Evolutionary conservation across 2,797 vertebrate genomes (phyloP), one percentile per base, ranked within the genome.

Genomic region (Clangula hyemalis): DNA sequence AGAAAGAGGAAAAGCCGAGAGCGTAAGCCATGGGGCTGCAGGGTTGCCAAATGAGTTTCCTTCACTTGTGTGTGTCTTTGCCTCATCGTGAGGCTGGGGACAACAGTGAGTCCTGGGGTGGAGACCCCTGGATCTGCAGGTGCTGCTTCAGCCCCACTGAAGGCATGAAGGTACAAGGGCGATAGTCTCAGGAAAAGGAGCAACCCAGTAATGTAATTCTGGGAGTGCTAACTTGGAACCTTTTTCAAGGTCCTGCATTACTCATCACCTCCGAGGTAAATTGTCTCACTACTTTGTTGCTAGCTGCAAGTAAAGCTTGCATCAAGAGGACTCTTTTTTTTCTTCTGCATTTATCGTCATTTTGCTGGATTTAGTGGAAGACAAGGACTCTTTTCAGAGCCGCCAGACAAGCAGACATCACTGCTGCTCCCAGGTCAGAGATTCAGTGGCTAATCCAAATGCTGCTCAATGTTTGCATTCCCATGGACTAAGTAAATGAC

Each of bases 361-460:
- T 88, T 87, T 85, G 34, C 83, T 85, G 87, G 69, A 84, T 81
- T 93, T 88, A 43, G 65, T 54, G 84, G 84, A 49, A 95, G 69
- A 94, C 94, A 95, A 95, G 93, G 93, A 81, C 69, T 93, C 94
- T 91, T 87, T 95, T 95, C 96, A 96, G 85, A 95, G 65, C 85
- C 90, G 86, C 86, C 94, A 94, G 93, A 90, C 87, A 72, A 94
- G 88, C 91, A 91, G 95, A 91, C 94, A 91, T 93, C 68, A 13
- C 79, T 92, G 92, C 92, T 93, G 76, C 79, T 96, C 73, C 94
- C 58, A 81, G 1, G 94, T 92, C 93, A 89, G 91, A 94, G 85
- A 66, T 73, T 95, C 56, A 2, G 56, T 79, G 75, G 80, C 95
- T 95, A 95, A 95, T 92, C 93, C 94, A 94, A 95, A 92, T 70